phyloP scores from a whole-genome alignment of 2,113 vertebrate genomes.

The Agapornis roseicollis region DNA sequence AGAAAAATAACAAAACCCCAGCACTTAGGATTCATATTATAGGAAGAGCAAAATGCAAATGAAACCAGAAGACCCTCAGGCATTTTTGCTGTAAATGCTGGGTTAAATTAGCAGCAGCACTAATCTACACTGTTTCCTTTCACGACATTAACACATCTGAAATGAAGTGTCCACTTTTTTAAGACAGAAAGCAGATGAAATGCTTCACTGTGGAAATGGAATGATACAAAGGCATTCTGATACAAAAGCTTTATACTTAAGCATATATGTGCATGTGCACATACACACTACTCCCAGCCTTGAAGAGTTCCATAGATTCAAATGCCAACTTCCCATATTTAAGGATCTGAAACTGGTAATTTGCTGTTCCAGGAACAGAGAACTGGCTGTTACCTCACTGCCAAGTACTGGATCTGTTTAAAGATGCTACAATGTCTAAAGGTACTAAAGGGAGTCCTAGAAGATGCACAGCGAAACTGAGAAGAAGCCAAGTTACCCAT shows the following conservation, averaged over 20 bases:
- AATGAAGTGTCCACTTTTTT: neutral
- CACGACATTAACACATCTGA: neutral
- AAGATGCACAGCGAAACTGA: neutral
- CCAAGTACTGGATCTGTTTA: neutral
- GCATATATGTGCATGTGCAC: neutral
- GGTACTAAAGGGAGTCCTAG: neutral
- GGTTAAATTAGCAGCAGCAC: neutral
- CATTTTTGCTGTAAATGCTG: neutral
- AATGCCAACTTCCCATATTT: neutral
- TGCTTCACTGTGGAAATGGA: neutral
- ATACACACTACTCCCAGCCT: neutral
- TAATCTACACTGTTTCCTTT: neutral
- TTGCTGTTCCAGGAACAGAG: neutral
- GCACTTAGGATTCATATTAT: neutral
- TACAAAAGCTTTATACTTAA: neutral
- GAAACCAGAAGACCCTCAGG: neutral
- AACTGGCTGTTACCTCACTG: neutral
- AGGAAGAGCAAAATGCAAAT: neutral
- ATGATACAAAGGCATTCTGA: neutral
- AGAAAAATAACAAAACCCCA: neutral
- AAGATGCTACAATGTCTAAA: neutral
- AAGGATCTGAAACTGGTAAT: neutral
- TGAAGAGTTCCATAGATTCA: neutral
- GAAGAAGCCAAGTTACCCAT: neutral
- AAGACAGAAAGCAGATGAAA: neutral